These are phyloP conservation scores for Arnoldichthys spilopterus DNA, from an alignment of 2,797 vertebrate species.

Conservation along the genomic window DNA sequence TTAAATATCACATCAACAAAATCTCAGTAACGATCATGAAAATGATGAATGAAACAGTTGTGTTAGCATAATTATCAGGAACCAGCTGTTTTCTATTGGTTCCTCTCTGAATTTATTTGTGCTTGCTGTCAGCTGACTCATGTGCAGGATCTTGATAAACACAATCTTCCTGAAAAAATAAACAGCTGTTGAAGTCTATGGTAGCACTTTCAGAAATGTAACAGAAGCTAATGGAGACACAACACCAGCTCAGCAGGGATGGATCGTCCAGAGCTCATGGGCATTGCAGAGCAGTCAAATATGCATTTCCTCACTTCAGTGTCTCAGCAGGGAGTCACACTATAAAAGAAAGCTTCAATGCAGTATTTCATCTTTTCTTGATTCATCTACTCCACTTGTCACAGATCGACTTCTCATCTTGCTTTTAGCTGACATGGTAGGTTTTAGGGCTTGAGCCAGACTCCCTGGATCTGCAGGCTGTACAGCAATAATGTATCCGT, in stretches of 20 bases:
- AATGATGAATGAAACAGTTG: too few relatives aligned
- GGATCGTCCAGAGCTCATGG: neutral
- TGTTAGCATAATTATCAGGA: too few relatives aligned
- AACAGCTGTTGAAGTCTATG: neutral
- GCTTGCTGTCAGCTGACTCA: neutral
- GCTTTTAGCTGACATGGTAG: slow-evolving; percentile 11
- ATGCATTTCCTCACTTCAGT: too few relatives aligned
- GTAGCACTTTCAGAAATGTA: neutral
- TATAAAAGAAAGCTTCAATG: neutral
- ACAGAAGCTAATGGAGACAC: neutral
- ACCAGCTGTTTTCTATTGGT: neutral
- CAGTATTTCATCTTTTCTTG: neutral
- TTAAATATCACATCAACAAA: too few relatives aligned
- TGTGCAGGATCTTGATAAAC: neutral
- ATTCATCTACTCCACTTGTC: neutral
- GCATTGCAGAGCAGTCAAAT: neutral
- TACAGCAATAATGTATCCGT: neutral
- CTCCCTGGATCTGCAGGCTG: slow-evolving; percentile 37
- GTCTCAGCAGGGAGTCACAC: neutral
- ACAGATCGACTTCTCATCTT: neutral
- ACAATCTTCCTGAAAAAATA: neutral
- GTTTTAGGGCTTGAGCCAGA: slow-evolving; percentile 27
- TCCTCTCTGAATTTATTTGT: neutral
- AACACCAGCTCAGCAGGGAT: neutral
- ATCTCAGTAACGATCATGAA: too few relatives aligned